Conservation (phyloP, 1,140 invertebrate genomes). For the Adelges cooleyi region DNA sequence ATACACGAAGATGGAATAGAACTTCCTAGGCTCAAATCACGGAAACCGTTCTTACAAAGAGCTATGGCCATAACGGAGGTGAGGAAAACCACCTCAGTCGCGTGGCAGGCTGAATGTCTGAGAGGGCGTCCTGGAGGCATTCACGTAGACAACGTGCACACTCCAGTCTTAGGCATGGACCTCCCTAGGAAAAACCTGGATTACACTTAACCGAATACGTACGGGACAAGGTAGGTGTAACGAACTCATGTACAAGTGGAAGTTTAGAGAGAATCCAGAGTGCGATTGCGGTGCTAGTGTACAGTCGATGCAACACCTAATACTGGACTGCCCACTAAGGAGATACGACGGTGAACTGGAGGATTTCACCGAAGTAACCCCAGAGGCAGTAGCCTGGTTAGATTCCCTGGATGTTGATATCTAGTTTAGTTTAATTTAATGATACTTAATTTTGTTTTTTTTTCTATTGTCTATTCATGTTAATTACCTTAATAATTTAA, state of each 20-base stretch:
- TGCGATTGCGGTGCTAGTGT: background rate
- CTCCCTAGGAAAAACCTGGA: background rate
- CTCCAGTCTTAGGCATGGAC: background rate
- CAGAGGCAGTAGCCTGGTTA: background rate
- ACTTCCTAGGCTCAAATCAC: background rate
- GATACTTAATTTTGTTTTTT: too few species aligned
- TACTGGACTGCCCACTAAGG: background rate
- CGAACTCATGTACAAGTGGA: background rate
- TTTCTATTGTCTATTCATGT: too few species aligned
- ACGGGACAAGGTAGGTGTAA: background rate
- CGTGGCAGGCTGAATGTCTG: background rate
- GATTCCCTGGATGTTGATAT: background rate
- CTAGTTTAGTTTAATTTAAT: too few species aligned
- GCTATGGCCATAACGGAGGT: background rate
- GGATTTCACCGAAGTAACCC: background rate
- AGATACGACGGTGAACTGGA: background rate
- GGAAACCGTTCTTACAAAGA: background rate
- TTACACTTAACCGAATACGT: background rate
- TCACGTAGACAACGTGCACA: background rate
- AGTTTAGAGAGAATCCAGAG: background rate
- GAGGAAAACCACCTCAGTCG: background rate
- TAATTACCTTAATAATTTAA: too few species aligned
- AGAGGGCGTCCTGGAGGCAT: background rate
- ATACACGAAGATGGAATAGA: background rate
- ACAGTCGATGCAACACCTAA: background rate